These are phyloP conservation scores for Manacus vitellinus DNA, from an alignment of 2,113 vertebrate species.

Conservation along the genomic window DNA sequence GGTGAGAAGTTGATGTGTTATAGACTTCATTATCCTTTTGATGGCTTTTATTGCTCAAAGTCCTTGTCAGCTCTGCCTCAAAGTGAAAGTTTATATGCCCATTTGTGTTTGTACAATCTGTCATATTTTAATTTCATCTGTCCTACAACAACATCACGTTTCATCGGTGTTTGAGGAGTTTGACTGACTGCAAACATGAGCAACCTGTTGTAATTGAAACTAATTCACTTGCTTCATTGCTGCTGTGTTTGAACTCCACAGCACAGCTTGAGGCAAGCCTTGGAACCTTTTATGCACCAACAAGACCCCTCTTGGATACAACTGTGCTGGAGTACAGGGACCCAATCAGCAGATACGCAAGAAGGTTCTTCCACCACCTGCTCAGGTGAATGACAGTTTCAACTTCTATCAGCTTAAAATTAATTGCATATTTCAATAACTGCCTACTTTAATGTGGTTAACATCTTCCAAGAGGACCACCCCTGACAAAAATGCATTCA, in stretches of 20 bases:
- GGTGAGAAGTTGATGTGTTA: constrained; percentile 68
- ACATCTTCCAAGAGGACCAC: constrained; percentile 33
- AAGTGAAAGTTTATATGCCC: constrained; percentile 71
- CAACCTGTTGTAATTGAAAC: constrained; percentile 73
- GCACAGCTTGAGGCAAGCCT: constrained; percentile 92
- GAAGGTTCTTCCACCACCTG: constrained; percentile 97
- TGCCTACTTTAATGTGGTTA: constrained; percentile 19
- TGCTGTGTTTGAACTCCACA: constrained; percentile 76
- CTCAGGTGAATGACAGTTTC: constrained; percentile 86
- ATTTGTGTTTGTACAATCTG: constrained; percentile 71
- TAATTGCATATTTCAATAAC: constrained; percentile 52
- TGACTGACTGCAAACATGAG: constrained; percentile 75
- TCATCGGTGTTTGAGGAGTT: constrained; percentile 66
- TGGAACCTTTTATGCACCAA: constrained; percentile 90
- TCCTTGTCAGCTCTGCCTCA: constrained; percentile 71
- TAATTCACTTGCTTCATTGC: constrained; percentile 67
- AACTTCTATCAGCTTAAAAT: constrained; percentile 40
- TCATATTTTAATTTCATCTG: constrained; percentile 73
- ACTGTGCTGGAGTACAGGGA: constrained; percentile 89
- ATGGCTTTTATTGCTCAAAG: constrained; percentile 72
- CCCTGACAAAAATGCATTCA: constrained; percentile 39
- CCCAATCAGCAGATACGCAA: constrained; percentile 88
- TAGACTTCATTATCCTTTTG: constrained; percentile 67
- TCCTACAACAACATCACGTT: constrained; percentile 63
- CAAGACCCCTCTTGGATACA: constrained; percentile 84